A percentile compares a stretch with the other conserved stretches of the same genome.
These are phyloP conservation scores for Anser cygnoides DNA, from an alignment of 2,113 vertebrate species.

Conservation along the genomic window DNA sequence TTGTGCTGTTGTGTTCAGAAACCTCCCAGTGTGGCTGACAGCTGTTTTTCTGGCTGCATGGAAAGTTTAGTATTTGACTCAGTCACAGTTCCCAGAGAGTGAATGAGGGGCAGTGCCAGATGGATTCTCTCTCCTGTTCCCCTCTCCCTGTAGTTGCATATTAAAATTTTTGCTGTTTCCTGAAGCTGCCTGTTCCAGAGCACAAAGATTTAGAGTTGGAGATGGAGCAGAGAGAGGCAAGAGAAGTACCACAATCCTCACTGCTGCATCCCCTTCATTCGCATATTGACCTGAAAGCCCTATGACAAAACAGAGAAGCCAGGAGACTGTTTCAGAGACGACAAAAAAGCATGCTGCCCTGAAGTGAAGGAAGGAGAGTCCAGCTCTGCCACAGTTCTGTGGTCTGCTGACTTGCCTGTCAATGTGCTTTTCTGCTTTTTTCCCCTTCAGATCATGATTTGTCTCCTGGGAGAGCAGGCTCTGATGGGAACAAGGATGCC, in stretches of 20 bases:
- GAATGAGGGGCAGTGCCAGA: too few species aligned
- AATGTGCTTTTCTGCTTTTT: neutral
- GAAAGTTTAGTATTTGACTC: too few species aligned
- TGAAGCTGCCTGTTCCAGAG: too few species aligned
- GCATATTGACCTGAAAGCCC: accelerated
- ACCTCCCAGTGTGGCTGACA: too few species aligned
- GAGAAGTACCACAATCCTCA: neutral
- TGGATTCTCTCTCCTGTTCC: too few species aligned
- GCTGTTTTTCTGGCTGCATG: too few species aligned
- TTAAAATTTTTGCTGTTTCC: too few species aligned
- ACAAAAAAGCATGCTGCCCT: neutral
- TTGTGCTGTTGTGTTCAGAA: too few species aligned
- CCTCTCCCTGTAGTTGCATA: too few species aligned
- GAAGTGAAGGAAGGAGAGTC: neutral
- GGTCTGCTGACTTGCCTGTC: neutral
- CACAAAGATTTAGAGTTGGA: neutral
- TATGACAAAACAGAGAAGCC: neutral
- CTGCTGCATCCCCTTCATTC: neutral
- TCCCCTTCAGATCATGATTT: neutral
- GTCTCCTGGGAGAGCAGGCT: neutral
- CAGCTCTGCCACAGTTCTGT: too few species aligned
- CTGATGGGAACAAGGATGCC: neutral
- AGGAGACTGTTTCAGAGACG: neutral
- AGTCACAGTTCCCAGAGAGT: too few species aligned
- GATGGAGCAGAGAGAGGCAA: neutral